Base-by-base conservation (phyloP, 2,888 invertebrate genomes). In the Hydrotaea diabolus region DNA sequence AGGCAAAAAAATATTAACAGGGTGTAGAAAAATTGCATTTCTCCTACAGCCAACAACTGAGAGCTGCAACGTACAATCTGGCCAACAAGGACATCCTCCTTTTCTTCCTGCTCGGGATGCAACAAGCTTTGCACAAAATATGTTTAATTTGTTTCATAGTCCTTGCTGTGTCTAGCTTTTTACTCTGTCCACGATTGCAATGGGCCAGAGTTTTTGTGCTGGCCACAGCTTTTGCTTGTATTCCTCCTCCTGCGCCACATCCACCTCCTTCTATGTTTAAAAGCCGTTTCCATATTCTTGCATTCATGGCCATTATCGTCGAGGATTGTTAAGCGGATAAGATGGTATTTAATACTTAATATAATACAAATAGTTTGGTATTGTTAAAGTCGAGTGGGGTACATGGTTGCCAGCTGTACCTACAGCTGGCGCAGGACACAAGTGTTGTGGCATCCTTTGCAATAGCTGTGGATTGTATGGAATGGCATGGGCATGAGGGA, bases 321-420 rank as follows among this genome's bases (percentile, higher is more conserved):
- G n/a, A 23, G 69, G 21, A 69, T 74, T 74, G 74, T 43, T 74
- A 74, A 59, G 74, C 39, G 46, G 59, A 59, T 74, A 74, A 62
- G 74, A 74, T 74, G 74, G 59, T 36, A 74, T 62, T 74, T 74
- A 74, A 74, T 74, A 74, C 59, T 74, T 74, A 62, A 74, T 74
- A 74, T 74, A 74, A 74, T 74, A 74, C 74, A 74, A 74, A 74
- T 74, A 62, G 74, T 74, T 69, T 43, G 69, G 69, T 23, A 69
- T 69, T 69, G 69, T 69, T 46, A 31, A 31, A 26, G 31, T 31
- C 7, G 31, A 31, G 59, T 13, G 21, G 57, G 59, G 59, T 23
- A 59, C 2, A n/a, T 11, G 11, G 5, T 4, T 19, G 23, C 57
- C 2, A 19, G 3, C 19, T 11, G 59, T 9, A 15, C 13, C 7